A percentile compares a stretch with the other conserved stretches of the same genome.
phyloP scores from a whole-genome alignment of 2,888 invertebrate genomes.

The Neelides folsomi region DNA sequence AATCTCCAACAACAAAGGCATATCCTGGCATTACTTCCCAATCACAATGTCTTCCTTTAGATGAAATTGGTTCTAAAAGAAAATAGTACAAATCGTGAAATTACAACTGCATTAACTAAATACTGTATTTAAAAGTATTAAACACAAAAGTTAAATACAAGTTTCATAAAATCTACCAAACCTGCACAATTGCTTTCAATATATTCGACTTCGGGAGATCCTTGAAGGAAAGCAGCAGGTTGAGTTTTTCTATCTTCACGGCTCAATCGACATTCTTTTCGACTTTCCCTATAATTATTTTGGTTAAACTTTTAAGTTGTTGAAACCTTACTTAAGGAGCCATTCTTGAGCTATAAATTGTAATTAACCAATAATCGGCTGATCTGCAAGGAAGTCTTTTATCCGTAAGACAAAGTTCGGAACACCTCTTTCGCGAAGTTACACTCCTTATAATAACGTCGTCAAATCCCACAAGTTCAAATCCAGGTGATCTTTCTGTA shows the following conservation, averaged over 20 bases:
- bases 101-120: too few relatives aligned
- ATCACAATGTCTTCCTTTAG: slow-evolving; percentile 29
- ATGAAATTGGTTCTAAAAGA: slow-evolving; percentile 14
- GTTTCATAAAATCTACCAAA: slow-evolving; percentile 5
- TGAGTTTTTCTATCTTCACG: slow-evolving; percentile 58
- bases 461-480: slow-evolving; percentile 35
- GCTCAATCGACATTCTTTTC: slow-evolving; percentile 52
- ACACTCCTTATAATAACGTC: slow-evolving; percentile 34
- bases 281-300: slow-evolving; percentile 35
- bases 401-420: slow-evolving; percentile 35
- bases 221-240: slow-evolving; percentile 56
- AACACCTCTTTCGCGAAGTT: slow-evolving; percentile 33
- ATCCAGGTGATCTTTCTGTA: slow-evolving; percentile 34
- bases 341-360: too few relatives aligned
- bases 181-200: slow-evolving; percentile 62
- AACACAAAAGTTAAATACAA: too few relatives aligned
- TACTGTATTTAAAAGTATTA: too few relatives aligned
- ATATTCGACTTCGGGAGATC: slow-evolving; percentile 55
- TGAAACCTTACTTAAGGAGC: too few relatives aligned
- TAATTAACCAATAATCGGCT: slow-evolving; percentile 30
- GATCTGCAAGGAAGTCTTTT: slow-evolving; percentile 34
- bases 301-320: too few relatives aligned
- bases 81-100: too few relatives aligned
- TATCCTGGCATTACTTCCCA: slow-evolving; percentile 31
- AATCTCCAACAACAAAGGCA: slow-evolving; percentile 29